Base-by-base conservation (phyloP, 2,888 invertebrate species). In the Muscina levida region DNA sequence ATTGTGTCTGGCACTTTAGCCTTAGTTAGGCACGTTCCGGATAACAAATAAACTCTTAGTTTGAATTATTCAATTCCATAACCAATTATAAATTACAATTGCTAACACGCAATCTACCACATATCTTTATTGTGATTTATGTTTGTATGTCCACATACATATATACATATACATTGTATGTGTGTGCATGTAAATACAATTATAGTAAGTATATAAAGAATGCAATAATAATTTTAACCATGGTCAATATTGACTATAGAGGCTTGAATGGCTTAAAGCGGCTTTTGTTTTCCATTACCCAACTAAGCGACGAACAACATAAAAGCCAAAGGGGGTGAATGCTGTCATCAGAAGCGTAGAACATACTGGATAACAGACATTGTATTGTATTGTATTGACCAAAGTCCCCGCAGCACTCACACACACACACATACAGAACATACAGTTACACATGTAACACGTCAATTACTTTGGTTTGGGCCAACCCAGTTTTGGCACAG, bases 231-330 rank as follows among this genome's bases (percentile, higher is more conserved):
- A 70, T 78, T n/a, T n/a, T 73, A 71, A 57, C 66, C 66, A 51
- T 65, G 71, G 74, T 37, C 67, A 74, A 67, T 62, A 44, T 75
- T 75, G 67, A 67, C 39, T 66, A 79, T 67, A 78, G 31, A 39
- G 71, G 48, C n/a, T 68, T 79, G 59, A 71, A 79, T 57, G 44
- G 22, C 67, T 57, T 53, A 67, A 62, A 70, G 24, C 67, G 65
- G 6, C 17, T 31, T 26, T 56, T 53, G 37, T 77, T 51, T 31
- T 59, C 26, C 57, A 24, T 42, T 77, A 42, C 39, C 15, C 59
- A 72, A 44, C n/a, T n/a, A 26, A 24, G 26, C 3, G 26, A 13
- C 11, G 26, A 37, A 19, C 31, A 46, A 31, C 57, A 67, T 62
- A 44, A 62, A 31, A 24, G 22, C 62, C 15, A 65, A 46, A 26